phyloP scores from a whole-genome alignment of 2,888 invertebrate genomes.

The Cepaea hortensis region DNA sequence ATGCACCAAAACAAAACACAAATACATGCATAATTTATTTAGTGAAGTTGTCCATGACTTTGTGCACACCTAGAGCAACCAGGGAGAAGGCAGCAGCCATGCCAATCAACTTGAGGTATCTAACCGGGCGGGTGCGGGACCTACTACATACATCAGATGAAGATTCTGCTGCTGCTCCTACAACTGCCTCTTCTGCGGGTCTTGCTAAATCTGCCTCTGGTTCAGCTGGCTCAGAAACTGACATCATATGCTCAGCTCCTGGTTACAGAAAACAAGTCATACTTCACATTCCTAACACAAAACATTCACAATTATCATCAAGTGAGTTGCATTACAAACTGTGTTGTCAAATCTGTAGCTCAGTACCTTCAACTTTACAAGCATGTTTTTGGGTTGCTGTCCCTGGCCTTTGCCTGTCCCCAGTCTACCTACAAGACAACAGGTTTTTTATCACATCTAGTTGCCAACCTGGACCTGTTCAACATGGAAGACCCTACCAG shows the following conservation, averaged over 20 bases:
- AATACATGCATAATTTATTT: slow-evolving; percentile 27
- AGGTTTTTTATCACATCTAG: no score
- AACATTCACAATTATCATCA: background rate
- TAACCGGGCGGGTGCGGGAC: slow-evolving; percentile 30
- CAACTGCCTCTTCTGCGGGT: slow-evolving; percentile 33
- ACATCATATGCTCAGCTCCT: slow-evolving; percentile 49
- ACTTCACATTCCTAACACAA: background rate
- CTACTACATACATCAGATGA: slow-evolving; percentile 52
- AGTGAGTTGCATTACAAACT: no score
- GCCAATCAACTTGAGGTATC: slow-evolving; percentile 56
- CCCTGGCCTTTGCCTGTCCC: no score
- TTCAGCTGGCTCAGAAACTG: slow-evolving; percentile 38
- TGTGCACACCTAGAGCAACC: slow-evolving; percentile 55
- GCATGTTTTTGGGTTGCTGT: no score
- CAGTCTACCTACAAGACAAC: no score
- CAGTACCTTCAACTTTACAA: no score
- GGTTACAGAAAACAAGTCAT: background rate
- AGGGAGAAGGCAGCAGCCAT: slow-evolving; percentile 55
- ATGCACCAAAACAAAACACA: background rate
- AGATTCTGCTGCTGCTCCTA: slow-evolving; percentile 37
- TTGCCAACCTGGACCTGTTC: no score
- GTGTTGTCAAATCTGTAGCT: no score
- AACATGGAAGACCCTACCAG: no score
- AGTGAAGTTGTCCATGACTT: slow-evolving; percentile 50
- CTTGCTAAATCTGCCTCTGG: slow-evolving; percentile 19